Percentiles rank a stretch among this genome's conserved stretches.
These are phyloP conservation scores for Hypercompe scribonia DNA, from an alignment of 2,888 invertebrate genomes.

Conservation along the genomic window DNA sequence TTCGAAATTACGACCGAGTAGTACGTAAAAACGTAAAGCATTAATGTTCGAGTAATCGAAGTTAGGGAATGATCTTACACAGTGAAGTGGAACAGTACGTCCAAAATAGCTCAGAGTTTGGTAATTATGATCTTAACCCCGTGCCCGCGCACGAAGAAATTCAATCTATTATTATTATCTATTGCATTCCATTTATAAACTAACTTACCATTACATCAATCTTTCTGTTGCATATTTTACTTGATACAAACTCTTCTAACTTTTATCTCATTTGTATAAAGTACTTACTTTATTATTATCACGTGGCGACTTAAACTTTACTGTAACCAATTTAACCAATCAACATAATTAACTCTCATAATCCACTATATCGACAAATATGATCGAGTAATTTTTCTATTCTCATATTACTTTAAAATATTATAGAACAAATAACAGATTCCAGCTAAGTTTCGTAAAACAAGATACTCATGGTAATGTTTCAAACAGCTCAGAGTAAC, in stretches of 20 bases:
- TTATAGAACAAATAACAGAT: not conserved
- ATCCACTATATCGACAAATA: not conserved
- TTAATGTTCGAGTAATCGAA: not conserved
- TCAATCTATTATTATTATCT: not conserved
- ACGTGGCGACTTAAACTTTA: too few relatives aligned
- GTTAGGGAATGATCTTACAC: not conserved
- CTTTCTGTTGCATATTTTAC: too few relatives aligned
- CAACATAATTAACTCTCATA: too few relatives aligned
- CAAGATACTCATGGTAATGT: not conserved
- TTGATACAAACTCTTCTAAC: too few relatives aligned
- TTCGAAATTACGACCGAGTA: constrained; percentile 15
- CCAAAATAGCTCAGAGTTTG: too few relatives aligned
- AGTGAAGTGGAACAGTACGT: not conserved
- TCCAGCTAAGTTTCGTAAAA: not conserved
- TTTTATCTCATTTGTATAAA: too few relatives aligned
- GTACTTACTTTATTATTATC: too few relatives aligned
- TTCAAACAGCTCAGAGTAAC: not conserved
- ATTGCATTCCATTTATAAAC: not conserved
- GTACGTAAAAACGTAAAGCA: not conserved
- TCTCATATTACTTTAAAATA: too few relatives aligned
- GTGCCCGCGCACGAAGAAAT: too few relatives aligned
- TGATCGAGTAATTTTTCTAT: not conserved
- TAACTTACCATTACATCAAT: not conserved
- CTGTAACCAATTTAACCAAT: too few relatives aligned
- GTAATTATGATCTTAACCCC: too few relatives aligned